Evolutionary conservation across 2,888 invertebrate species (phyloP).

Genomic region (Agriopis aurantiaria): DNA sequence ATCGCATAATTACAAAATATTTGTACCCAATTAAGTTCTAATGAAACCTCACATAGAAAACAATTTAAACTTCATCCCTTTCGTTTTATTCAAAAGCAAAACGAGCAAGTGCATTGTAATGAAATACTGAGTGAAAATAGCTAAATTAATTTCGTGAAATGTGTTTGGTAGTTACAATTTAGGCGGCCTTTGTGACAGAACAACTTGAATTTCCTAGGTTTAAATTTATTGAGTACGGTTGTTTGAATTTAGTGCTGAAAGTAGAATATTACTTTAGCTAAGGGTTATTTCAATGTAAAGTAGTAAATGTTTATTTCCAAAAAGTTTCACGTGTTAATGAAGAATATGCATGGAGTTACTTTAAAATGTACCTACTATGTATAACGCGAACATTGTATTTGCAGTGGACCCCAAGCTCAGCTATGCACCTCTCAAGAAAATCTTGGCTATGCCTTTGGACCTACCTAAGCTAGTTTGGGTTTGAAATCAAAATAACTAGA

Average conservation of each 20-base stretch:
- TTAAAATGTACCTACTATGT: too few relatives aligned
- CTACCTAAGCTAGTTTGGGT: too few relatives aligned
- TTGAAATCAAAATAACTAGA: too few relatives aligned
- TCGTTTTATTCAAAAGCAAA: slow-evolving; percentile 28
- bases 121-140: slow-evolving; percentile 9
- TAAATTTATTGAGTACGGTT: neutral
- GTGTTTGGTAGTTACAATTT: slow-evolving; percentile 5
- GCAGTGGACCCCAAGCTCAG: too few relatives aligned
- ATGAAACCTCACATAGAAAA: slow-evolving; percentile 57
- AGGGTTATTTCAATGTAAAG: too few relatives aligned
- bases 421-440: too few relatives aligned
- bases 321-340: too few relatives aligned
- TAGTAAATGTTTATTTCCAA: too few relatives aligned
- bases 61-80: slow-evolving; percentile 58
- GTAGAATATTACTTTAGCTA: neutral
- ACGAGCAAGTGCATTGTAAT: slow-evolving; percentile 4
- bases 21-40: slow-evolving; percentile 61
- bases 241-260: neutral
- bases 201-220: neutral
- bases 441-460: too few relatives aligned
- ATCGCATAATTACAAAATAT: slow-evolving; percentile 59
- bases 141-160: slow-evolving; percentile 17
- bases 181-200: slow-evolving; percentile 1
- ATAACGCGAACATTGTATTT: too few relatives aligned
- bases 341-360: too few relatives aligned